A percentile compares a stretch with the other conserved stretches of the same genome.
These are phyloP conservation scores for Solea senegalensis DNA, from an alignment of 2,113 vertebrate species.

Conservation along the genomic window DNA sequence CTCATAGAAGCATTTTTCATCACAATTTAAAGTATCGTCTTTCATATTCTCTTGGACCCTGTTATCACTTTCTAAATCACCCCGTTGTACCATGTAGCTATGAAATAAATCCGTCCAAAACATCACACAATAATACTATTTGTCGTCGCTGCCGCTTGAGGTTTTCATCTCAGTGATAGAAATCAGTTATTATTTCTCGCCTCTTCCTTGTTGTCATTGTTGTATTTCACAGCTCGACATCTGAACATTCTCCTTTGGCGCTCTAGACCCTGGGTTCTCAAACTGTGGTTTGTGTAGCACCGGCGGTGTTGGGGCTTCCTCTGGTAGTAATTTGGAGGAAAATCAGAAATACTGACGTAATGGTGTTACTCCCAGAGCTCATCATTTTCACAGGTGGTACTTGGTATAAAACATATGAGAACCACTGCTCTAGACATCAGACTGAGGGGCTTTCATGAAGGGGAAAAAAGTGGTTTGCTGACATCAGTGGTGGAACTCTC, in stretches of 20 bases:
- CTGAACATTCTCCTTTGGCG: background rate
- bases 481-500: background rate
- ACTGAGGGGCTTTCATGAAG: background rate
- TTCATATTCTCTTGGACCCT: background rate
- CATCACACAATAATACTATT: background rate
- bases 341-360: too few relatives aligned
- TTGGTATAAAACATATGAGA: too few relatives aligned
- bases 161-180: slow-evolving; percentile 24
- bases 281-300: too few relatives aligned
- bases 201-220: slow-evolving; percentile 7
- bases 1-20: too few relatives aligned
- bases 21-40: background rate
- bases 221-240: slow-evolving; percentile 9
- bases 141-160: background rate
- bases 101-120: background rate
- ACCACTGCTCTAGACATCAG: background rate
- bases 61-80: background rate
- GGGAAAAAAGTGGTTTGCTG: background rate
- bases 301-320: too few relatives aligned
- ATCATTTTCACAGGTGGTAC: too few relatives aligned
- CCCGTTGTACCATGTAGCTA: background rate
- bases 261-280: background rate
- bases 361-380: too few relatives aligned
- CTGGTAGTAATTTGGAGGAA: too few relatives aligned
- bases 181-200: slow-evolving; percentile 27